Evolutionary conservation across 1,140 invertebrate genomes (phyloP), one percentile per base, ranked within the genome.

Genomic region (Nasonia longicornis): DNA sequence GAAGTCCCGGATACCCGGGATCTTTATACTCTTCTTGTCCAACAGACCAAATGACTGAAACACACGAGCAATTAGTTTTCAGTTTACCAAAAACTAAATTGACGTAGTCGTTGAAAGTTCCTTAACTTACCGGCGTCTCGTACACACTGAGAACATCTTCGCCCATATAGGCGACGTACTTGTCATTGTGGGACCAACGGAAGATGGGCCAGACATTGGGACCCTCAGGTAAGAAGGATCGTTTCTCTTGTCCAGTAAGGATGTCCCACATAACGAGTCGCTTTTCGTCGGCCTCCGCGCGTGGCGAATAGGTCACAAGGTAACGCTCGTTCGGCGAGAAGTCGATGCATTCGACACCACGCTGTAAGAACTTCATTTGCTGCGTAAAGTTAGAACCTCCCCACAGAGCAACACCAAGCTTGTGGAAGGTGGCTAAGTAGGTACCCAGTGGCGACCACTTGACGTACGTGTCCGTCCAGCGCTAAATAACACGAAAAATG

Each of bases 261-360:
- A 98, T 97, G 89, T 99, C 98, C 97, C 98, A 99, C 86, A 98
- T 96, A 67, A 97, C 96, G 8, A 98, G 92, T 85, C 95, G 94
- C 73, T 94, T 93, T 82, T 95, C 93, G 2, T 87, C 90, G 88
- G 92, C 87, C 87, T 97, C 94, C 71, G 93, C 91, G 83, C 94
- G 90, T 10, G 96, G 94, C 83, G 96, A 96, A 89, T 97, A 99
- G 0, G 97, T 98, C 0, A 99, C 97, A 66, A 99, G 89, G 89
- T 98, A 99, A 91, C 97, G 97, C 92, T 99, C 99, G 91, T 96
- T 96, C 0, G 98, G 98, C 66, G 98, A 99, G 89, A 99, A 99
- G 85, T 99, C 98, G 79, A 99, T 97, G 83, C 97, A 97, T 85
- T 98, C 96, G 1, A 98, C 98, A 85, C 95, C 95, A 2, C 93